Evolutionary conservation across 2,113 vertebrate genomes (phyloP).

Genomic region (Setophaga petechia): DNA sequence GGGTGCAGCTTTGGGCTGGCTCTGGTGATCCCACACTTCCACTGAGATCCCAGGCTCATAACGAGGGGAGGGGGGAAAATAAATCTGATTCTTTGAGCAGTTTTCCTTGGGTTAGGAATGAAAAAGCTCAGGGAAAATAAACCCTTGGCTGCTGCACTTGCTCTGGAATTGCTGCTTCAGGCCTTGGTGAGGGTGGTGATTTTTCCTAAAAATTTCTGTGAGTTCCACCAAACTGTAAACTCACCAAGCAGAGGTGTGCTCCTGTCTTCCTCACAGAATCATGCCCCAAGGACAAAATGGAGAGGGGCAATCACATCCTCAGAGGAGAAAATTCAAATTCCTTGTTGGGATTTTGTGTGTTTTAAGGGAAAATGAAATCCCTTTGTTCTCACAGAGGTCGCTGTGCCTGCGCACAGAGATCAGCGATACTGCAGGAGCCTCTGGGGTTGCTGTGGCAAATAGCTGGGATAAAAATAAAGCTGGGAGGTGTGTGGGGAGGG

Average conservation of each 20-base stretch:
- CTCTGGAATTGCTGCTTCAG: not conserved
- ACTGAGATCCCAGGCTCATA: not conserved
- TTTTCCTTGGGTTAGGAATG: not conserved
- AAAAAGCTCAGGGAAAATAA: not conserved
- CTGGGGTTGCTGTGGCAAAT: not conserved
- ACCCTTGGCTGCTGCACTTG: not conserved
- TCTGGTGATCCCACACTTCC: not conserved
- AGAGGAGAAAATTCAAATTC: not conserved
- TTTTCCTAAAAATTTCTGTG: not conserved
- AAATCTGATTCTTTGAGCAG: not conserved
- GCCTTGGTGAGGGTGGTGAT: not conserved
- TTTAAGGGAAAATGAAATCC: not conserved
- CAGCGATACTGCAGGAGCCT: not conserved
- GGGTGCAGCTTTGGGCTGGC: not conserved
- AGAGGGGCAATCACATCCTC: rapidly evolving
- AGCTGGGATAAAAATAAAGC: not conserved
- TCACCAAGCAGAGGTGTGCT: not conserved
- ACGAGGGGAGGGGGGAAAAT: rapidly evolving
- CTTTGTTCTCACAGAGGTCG: not conserved
- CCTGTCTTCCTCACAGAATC: not conserved
- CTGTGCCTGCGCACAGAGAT: rapidly evolving
- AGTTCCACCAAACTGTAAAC: not conserved
- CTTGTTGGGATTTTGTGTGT: not conserved
- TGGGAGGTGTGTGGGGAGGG: rapidly evolving
- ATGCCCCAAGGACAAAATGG: not conserved